Evolutionary conservation across 2,888 invertebrate species (phyloP).

Genomic region (Crematogaster levior): DNA sequence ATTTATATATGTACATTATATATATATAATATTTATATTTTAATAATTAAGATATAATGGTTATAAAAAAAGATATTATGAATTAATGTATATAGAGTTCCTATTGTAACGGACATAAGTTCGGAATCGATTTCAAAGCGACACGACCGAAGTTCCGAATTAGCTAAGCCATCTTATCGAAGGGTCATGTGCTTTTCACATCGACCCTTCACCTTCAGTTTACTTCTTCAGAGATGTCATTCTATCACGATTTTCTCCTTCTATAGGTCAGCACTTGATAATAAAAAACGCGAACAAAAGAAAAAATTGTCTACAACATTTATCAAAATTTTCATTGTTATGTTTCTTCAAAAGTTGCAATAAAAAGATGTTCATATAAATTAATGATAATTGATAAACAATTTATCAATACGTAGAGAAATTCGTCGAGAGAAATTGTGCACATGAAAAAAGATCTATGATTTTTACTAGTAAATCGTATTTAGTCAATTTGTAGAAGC

Average conservation of each 20-base stretch:
- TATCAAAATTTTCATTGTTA: background rate
- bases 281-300: conserved; percentile 33
- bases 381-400: background rate
- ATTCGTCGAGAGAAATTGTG: background rate
- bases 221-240: conserved; percentile 56
- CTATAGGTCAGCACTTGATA: conserved; percentile 42
- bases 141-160: conserved; percentile 25
- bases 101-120: conserved; percentile 19
- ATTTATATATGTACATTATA: too few relatives aligned
- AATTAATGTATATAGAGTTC: background rate
- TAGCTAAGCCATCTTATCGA: conserved; percentile 48
- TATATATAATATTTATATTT: too few relatives aligned
- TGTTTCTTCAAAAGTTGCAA: background rate
- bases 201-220: conserved; percentile 46
- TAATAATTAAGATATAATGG: background rate
- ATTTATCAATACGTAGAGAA: background rate
- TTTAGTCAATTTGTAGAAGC: conserved; percentile 1
- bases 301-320: conserved; percentile 15
- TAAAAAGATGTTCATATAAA: background rate
- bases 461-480: background rate
- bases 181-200: conserved; percentile 55
- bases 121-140: conserved; percentile 32
- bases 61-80: background rate
- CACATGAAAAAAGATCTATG: background rate
- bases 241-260: conserved; percentile 51